Evolutionary conservation across 2,888 invertebrate genomes (phyloP).

Genomic region (Drosophila affinis): DNA sequence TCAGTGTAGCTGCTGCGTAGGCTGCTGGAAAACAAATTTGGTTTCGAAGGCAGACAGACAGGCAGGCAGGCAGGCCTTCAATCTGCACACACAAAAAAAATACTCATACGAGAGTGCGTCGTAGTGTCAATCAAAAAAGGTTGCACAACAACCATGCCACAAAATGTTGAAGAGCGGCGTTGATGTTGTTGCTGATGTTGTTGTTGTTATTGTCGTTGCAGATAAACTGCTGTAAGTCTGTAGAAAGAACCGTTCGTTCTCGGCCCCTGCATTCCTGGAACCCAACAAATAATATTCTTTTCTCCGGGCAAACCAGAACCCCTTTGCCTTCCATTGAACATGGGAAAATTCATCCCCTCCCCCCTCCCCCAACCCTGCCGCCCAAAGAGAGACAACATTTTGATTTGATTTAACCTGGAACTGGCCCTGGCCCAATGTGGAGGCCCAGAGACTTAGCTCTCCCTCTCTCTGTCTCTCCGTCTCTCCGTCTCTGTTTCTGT

Average conservation of each 20-base stretch:
- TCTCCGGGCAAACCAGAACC: conserved; percentile 3
- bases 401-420: conserved; percentile 53
- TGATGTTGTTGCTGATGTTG: too few relatives aligned
- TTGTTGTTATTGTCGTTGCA: conserved; percentile 16
- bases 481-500: conserved; percentile 37
- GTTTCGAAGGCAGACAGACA: conserved; percentile 13
- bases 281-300: conserved; percentile 9
- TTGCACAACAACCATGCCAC: conserved; percentile 51
- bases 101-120: not conserved
- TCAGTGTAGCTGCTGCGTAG: conserved; percentile 36
- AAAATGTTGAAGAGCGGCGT: conserved; percentile 14
- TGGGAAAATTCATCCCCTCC: conserved; percentile 25
- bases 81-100: conserved; percentile 46
- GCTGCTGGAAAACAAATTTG: conserved; percentile 46
- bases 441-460: conserved; percentile 30
- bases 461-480: too few relatives aligned
- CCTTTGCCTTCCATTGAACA: conserved; percentile 15
- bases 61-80: conserved; percentile 26
- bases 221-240: conserved; percentile 35
- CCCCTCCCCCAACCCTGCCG: not conserved
- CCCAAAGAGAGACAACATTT: conserved; percentile 42
- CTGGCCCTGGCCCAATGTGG: conserved; percentile 19
- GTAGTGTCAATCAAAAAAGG: conserved; percentile 72
- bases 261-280: conserved; percentile 55
- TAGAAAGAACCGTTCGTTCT: conserved; percentile 56